Conservation (phyloP, 2,113 vertebrate species). For the Pedetes capensis region DNA sequence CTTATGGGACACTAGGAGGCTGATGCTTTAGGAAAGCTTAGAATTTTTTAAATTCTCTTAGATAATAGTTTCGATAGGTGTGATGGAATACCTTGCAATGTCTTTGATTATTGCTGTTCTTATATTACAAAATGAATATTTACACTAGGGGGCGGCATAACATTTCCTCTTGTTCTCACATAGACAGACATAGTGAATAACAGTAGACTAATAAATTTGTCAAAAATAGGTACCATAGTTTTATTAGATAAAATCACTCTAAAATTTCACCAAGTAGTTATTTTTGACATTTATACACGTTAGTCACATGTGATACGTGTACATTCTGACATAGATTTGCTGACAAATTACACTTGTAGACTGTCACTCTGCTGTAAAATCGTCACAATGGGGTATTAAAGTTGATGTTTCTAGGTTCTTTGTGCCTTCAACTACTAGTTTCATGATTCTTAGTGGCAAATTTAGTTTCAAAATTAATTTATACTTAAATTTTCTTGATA, state of each 20-base stretch:
- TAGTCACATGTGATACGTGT: background rate
- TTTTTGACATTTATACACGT: background rate
- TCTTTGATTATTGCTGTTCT: background rate
- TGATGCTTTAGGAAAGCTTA: background rate
- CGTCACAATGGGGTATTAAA: background rate
- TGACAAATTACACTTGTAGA: background rate
- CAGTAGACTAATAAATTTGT: slow-evolving; percentile 17
- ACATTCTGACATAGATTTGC: background rate
- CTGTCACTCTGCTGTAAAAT: background rate
- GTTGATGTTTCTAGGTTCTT: background rate
- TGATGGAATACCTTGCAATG: background rate
- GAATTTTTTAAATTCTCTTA: background rate
- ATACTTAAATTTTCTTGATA: background rate
- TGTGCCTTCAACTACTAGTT: background rate
- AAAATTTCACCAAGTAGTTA: background rate
- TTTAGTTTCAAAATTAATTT: background rate
- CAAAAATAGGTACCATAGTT: background rate
- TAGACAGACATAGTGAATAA: background rate
- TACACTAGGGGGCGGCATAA: slow-evolving; percentile 69
- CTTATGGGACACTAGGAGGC: background rate
- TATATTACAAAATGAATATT: slow-evolving; percentile 32
- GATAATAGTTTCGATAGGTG: background rate
- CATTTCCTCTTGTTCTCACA: slow-evolving; percentile 22
- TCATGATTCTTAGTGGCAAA: background rate
- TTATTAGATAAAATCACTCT: slow-evolving; percentile 20